Percentiles rank a stretch among this genome's conserved stretches.
phyloP scores from a whole-genome alignment of 2,113 vertebrate genomes.

The Chionodraco myersi region DNA sequence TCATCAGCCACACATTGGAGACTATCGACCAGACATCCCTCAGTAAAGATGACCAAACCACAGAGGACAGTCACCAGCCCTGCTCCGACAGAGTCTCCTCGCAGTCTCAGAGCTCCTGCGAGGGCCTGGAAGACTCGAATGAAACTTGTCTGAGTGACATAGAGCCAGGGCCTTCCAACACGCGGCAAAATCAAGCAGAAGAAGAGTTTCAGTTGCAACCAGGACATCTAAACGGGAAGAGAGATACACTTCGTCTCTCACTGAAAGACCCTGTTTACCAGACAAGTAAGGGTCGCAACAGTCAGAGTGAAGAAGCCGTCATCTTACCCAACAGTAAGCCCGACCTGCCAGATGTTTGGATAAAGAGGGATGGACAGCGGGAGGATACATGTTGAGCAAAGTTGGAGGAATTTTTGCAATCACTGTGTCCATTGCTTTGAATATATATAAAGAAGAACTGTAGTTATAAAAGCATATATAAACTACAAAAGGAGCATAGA shows the following conservation, averaged over 20 bases:
- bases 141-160: slow-evolving; percentile 91
- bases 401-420: slow-evolving; percentile 13
- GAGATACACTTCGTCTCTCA: slow-evolving; percentile 92
- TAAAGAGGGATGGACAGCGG: slow-evolving; percentile 90
- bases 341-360: slow-evolving; percentile 96
- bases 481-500: slow-evolving; percentile 19
- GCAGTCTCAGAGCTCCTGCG: slow-evolving; percentile 88
- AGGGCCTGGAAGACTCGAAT: slow-evolving; percentile 91
- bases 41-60: slow-evolving; percentile 63
- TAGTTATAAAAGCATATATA: neutral
- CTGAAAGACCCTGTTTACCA: slow-evolving; percentile 92
- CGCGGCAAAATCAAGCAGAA: slow-evolving; percentile 49
- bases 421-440: slow-evolving; percentile 47
- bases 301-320: slow-evolving; percentile 86
- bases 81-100: slow-evolving; percentile 81
- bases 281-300: slow-evolving; percentile 83
- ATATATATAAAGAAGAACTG: neutral
- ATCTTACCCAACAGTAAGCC: slow-evolving; percentile 96
- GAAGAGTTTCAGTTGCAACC: slow-evolving; percentile 73
- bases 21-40: slow-evolving; percentile 70
- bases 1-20: slow-evolving; percentile 78
- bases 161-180: slow-evolving; percentile 78
- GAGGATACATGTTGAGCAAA: slow-evolving; percentile 87
- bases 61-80: slow-evolving; percentile 30
- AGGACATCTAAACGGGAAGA: slow-evolving; percentile 92